Conservation (phyloP, 2,113 vertebrate species). For the Heterocephalus glaber region DNA sequence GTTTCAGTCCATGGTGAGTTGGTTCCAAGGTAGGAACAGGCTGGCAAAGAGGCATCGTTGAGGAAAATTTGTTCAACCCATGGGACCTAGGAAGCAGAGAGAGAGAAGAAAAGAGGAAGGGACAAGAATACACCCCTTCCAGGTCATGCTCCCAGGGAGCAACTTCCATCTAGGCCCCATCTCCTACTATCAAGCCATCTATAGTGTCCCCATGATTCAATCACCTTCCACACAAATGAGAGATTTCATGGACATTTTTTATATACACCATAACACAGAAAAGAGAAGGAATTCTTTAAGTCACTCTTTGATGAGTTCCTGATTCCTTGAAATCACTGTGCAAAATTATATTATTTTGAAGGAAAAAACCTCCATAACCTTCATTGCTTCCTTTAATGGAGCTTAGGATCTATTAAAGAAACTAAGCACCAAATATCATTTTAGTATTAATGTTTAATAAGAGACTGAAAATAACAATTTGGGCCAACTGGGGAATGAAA, state of each 20-base stretch:
- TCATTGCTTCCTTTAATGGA: not conserved
- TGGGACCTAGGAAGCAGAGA: not conserved
- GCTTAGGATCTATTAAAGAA: not conserved
- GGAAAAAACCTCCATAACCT: not conserved
- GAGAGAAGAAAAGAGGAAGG: too few species aligned
- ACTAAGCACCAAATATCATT: not conserved
- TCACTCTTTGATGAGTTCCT: not conserved
- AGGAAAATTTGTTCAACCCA: not conserved
- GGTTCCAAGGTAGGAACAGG: not conserved
- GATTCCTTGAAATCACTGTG: not conserved
- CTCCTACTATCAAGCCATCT: not conserved
- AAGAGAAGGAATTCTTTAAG: not conserved
- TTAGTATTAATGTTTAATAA: constrained; percentile 53
- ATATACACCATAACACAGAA: not conserved
- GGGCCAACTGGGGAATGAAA: not conserved
- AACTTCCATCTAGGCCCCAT: too few species aligned
- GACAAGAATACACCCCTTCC: too few species aligned
- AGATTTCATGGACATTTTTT: not conserved
- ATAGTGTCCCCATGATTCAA: not conserved
- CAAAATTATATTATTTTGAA: not conserved
- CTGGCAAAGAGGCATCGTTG: not conserved
- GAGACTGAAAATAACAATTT: not conserved
- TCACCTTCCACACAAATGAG: not conserved
- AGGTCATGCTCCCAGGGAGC: too few species aligned
- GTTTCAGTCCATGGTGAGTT: not conserved